A percentile compares a stretch with the other conserved stretches of the same genome.
Conservation (phyloP, 30 jellyfish, hydroid and myxozoan genomes). For the Aurelia sp. region DNA sequence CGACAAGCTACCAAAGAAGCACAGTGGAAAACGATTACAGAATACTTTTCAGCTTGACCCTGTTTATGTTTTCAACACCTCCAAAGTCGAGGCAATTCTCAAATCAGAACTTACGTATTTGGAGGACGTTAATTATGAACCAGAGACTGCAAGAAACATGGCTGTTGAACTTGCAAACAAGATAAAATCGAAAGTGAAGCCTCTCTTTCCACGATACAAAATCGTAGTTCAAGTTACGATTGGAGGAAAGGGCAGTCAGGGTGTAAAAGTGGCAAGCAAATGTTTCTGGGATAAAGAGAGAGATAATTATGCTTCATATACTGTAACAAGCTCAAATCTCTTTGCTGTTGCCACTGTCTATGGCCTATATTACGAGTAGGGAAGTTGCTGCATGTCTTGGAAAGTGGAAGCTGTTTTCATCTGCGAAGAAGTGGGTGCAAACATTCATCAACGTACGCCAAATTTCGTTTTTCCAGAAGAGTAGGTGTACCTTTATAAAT, state of each 20-base stretch:
- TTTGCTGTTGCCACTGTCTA: conserved; percentile 80
- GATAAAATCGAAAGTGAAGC: conserved; percentile 46
- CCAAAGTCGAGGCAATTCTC: conserved; percentile 48
- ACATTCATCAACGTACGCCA: too few species aligned
- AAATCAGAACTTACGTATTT: conserved; percentile 38
- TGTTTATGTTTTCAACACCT: conserved; percentile 16
- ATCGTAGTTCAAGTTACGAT: conserved; percentile 52
- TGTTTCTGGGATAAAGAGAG: conserved; percentile 61
- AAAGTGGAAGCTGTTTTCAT: not conserved
- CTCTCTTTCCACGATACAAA: conserved; percentile 65
- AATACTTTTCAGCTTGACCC: conserved; percentile 67
- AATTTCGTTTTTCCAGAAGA: too few species aligned
- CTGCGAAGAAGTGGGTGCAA: not conserved
- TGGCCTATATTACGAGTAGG: conserved; percentile 59
- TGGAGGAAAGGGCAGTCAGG: conserved; percentile 66
- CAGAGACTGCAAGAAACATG: conserved; percentile 26
- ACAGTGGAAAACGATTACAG: not conserved
- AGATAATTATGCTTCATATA: conserved; percentile 68
- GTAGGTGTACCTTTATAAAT: too few species aligned
- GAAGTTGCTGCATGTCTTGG: not conserved
- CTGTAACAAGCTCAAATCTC: conserved; percentile 46
- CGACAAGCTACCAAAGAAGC: conserved; percentile 1
- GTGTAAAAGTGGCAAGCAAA: conserved; percentile 59
- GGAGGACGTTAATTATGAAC: conserved; percentile 24
- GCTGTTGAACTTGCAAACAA: conserved; percentile 45